Conservation (phyloP, 2,113 vertebrate genomes). For the Phrynosoma blainvillii region DNA sequence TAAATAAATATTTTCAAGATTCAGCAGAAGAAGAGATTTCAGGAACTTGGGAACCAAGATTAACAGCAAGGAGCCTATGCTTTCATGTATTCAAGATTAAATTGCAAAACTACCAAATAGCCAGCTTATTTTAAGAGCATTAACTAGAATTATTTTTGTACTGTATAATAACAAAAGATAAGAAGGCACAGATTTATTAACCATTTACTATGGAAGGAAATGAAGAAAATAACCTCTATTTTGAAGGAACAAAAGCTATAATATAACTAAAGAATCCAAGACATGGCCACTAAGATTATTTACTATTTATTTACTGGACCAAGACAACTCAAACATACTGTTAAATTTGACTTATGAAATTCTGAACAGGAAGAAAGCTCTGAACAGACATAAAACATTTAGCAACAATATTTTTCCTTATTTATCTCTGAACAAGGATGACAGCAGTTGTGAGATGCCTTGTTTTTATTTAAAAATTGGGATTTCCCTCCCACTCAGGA, state of each 20-base stretch:
- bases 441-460: neutral
- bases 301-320: neutral
- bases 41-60: neutral
- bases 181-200: neutral
- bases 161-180: neutral
- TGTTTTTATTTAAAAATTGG: conserved; percentile 3
- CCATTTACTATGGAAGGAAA: neutral
- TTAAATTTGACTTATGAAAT: neutral
- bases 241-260: neutral
- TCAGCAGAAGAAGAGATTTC: neutral
- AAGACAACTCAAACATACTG: neutral
- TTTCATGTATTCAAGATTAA: neutral
- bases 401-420: neutral
- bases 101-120: neutral
- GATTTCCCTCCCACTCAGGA: neutral
- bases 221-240: neutral
- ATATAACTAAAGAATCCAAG: neutral
- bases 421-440: neutral
- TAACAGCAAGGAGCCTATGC: neutral
- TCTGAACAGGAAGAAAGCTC: neutral
- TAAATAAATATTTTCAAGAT: too few species aligned
- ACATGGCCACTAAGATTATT: neutral
- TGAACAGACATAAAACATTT: neutral
- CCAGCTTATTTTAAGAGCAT: neutral
- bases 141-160: neutral